Conservation (phyloP, 2,113 vertebrate species). For the Stigmatopora argus region DNA sequence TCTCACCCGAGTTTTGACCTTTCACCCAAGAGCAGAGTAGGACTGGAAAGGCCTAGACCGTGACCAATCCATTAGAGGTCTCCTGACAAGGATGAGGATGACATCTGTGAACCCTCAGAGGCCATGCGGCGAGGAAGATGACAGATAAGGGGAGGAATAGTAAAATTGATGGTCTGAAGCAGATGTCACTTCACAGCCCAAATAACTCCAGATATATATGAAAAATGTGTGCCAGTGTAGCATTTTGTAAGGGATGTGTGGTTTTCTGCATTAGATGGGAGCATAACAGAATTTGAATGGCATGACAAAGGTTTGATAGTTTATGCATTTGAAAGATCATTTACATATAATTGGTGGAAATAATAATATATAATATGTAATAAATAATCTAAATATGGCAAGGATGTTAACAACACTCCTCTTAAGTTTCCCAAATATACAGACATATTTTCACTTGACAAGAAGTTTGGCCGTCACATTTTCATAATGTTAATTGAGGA, state of each 20-base stretch:
- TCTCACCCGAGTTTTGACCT: constrained; percentile 51
- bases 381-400: background rate
- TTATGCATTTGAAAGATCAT: too few species aligned
- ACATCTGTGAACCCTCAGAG: constrained; percentile 65
- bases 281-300: too few species aligned
- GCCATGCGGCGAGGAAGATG: constrained; percentile 43
- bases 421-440: too few species aligned
- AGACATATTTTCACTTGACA: too few species aligned
- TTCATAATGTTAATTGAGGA: background rate
- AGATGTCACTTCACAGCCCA: too few species aligned
- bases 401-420: background rate
- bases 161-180: background rate
- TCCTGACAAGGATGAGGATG: constrained; percentile 70
- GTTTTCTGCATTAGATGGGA: too few species aligned
- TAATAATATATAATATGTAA: too few species aligned
- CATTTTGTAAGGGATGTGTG: too few species aligned
- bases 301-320: too few species aligned
- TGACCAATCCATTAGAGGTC: constrained; percentile 68
- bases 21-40: constrained; percentile 50
- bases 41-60: constrained; percentile 52
- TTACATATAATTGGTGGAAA: too few species aligned
- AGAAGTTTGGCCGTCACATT: background rate
- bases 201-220: too few species aligned
- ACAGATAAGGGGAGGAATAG: constrained; percentile 20
- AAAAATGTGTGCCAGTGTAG: too few species aligned